Evolutionary conservation across 2,797 vertebrate genomes (phyloP), one percentile per base, ranked within the genome.

Genomic region (Decapterus maruadsi): DNA sequence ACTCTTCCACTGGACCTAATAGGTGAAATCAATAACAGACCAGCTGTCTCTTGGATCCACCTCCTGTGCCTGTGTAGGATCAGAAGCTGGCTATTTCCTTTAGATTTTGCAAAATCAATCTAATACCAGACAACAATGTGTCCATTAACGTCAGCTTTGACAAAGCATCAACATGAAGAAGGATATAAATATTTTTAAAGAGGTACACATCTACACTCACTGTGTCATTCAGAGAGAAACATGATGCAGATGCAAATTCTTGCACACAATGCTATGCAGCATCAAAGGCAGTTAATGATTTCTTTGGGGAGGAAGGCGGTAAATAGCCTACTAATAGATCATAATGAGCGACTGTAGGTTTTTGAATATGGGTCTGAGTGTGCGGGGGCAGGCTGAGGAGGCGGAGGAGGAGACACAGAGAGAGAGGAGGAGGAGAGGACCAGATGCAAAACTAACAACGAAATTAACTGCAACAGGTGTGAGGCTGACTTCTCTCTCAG

Each of bases 1-100:
- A 26, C 64, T 14, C 19, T 72, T 61, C 80, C 73, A 71, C 50
- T 36, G 75, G 63, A 83, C 73, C 71, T 63, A 51, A 80, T 10
- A 68, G 65, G 78, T 62, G 36, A 75, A 83, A 85, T 87, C 84
- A 67, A 85, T 83, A 70, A 76, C 31, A 4, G 29, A 56, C 50
- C 31, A 0, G 46, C 46, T 42, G 70, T 72, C 45, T 59, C 42
- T 48, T 20, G 59, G 64, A 80, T 75, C 81, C 68, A 40, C 31
- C 16, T 20, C 4, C 5, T 22, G 40, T 7, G 60, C 26, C 36
- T 54, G 29, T 1, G n/a, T 43, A 36, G 80, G 54, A 87, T 87
- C 57, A 75, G 72, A 87, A 60, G 31, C 65, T 55, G 13, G 9
- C 40, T 26, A 26, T 51, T 61, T 34, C 50, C 77, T 70, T 73